phyloP scores from a whole-genome alignment of 2,113 vertebrate genomes.

The Phodopus roborovskii region DNA sequence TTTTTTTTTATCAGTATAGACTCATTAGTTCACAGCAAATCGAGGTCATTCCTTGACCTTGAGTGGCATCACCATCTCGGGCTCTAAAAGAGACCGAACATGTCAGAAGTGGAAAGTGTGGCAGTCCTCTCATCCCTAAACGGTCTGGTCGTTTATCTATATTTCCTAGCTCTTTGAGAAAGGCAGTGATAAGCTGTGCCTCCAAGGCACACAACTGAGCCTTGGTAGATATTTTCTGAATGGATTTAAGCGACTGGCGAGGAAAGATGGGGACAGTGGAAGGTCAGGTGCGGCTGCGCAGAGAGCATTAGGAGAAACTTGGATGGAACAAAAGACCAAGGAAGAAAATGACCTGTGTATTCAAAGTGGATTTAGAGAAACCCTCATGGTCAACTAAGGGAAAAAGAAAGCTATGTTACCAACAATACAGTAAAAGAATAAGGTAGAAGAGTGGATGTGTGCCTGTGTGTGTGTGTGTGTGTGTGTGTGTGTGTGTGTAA shows the following conservation, averaged over 20 bases:
- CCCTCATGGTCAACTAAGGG: not conserved
- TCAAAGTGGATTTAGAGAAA: not conserved
- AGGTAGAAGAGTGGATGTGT: not conserved
- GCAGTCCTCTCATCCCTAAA: not conserved
- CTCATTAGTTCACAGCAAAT: not conserved
- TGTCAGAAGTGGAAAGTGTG: not conserved
- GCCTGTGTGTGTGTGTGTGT: not conserved
- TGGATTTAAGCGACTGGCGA: not conserved
- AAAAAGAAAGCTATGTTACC: not conserved
- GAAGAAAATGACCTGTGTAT: not conserved
- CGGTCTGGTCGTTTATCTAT: not conserved
- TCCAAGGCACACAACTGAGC: not conserved
- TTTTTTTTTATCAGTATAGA: not conserved
- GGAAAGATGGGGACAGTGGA: not conserved
- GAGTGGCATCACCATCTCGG: not conserved
- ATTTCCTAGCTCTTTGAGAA: not conserved
- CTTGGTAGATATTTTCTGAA: not conserved
- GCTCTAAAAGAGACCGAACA: not conserved
- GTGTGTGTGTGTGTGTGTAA: not conserved
- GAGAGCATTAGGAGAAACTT: not conserved
- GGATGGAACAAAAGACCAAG: not conserved
- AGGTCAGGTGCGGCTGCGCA: not conserved
- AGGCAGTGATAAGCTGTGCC: not conserved
- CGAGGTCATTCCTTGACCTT: slow-evolving; percentile 1
- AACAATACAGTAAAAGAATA: not conserved